Evolutionary conservation across 2,113 vertebrate species (phyloP).

Genomic region (Pachypanchax playfairii): DNA sequence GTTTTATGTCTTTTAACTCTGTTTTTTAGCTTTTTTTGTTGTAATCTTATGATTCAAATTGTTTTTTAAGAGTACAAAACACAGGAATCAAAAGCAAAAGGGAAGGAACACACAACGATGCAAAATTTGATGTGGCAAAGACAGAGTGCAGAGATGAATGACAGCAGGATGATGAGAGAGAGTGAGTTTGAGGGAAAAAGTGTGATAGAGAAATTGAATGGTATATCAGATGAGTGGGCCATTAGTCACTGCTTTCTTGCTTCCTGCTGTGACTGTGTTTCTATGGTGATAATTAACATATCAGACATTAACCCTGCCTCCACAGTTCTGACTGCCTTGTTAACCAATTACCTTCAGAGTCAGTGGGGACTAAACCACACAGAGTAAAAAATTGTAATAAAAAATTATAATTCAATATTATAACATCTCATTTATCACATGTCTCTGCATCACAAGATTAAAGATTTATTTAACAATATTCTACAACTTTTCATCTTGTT

Average conservation of each 20-base stretch:
- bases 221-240: constrained; percentile 66
- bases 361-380: constrained; percentile 17
- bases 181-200: constrained; percentile 13
- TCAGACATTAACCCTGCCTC: constrained; percentile 64
- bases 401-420: not conserved
- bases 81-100: not conserved
- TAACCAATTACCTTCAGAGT: constrained; percentile 65
- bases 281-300: constrained; percentile 72
- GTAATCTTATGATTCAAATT: not conserved
- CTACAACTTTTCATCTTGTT: no score
- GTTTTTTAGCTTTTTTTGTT: constrained; percentile 3
- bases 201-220: constrained; percentile 49
- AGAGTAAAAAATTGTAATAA: constrained; percentile 13
- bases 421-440: constrained; percentile 4
- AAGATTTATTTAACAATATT: not conserved
- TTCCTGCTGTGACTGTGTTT: constrained; percentile 71
- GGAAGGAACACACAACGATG: constrained; percentile 4
- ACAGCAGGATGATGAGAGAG: constrained; percentile 43
- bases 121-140: constrained; percentile 4
- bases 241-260: constrained; percentile 72
- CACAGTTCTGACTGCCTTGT: constrained; percentile 41
- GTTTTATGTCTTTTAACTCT: constrained; percentile 12
- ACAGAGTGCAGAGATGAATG: constrained; percentile 35
- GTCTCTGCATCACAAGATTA: not conserved
- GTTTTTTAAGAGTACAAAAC: constrained; percentile 6